Evolutionary conservation across 92 coral and sea anemone genomes (phyloP), one percentile per base, ranked within the genome.

Genomic region (Epizoanthus rinbou): DNA sequence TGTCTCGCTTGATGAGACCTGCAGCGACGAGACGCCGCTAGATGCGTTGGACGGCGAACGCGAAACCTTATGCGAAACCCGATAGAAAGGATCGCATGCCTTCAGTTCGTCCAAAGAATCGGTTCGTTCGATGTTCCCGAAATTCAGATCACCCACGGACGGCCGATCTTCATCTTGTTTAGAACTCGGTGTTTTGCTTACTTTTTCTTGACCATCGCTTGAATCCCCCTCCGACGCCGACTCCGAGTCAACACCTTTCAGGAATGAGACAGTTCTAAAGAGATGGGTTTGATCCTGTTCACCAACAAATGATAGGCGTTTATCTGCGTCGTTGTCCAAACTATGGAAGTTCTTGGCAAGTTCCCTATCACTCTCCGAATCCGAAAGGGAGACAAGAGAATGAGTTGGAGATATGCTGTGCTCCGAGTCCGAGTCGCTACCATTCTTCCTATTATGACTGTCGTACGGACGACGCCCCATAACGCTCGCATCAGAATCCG

Each of bases 401-500:
- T 90, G 91, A 16, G 98, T 92, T 17, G 98, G 98, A 16, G 98
- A 93, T n/a, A 93, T 80, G 75, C 90, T 93, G 56, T 93, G 90
- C 23, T 93, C 98, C 33, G 98, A 91, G 74, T 87, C 95, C 31
- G 91, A 88, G 23, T 87, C 91, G 47, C 85, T 74, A 6, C 64
- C 87, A 17, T 81, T 67, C 67, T 74, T 80, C 57, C 84, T 82
- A 6, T 83, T 79, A 80, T 93, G 98, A 14, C 88, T 79, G 18
- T 90, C 93, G 76, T 93, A 93, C 5, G 98, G 98, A 56, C 82
- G 54, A 3, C 93, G 88, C 0, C 56, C 57, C n/a, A 23, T 75
- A 8, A 74, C 57, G 21, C 90, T 67, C 14, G 60, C 64, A 10
- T 70, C 74, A 1, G 85, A 74, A 28, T 82, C 85, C 28, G 76